A percentile compares a stretch with the other conserved stretches of the same genome.
phyloP scores from a whole-genome alignment of 1,140 invertebrate genomes.

The Diorhabda elongata region DNA sequence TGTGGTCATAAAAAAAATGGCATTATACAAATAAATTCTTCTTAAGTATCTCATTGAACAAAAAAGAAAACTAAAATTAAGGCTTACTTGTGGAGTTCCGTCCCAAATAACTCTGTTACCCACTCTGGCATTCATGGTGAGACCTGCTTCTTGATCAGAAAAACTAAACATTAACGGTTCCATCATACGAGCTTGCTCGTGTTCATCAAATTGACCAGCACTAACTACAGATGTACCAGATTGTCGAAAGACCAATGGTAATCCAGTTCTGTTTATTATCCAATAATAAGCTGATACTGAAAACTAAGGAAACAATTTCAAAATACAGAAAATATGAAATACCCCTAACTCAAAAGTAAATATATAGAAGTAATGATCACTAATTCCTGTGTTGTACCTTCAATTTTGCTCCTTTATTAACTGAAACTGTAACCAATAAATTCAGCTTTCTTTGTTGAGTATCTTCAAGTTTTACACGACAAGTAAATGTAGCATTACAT shows the following conservation, averaged over 20 bases:
- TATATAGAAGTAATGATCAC: too few relatives aligned
- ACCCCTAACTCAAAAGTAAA: too few relatives aligned
- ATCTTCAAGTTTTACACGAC: constrained; percentile 64
- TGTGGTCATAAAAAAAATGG: too few relatives aligned
- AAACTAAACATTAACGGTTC: constrained; percentile 93
- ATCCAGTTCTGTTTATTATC: constrained; percentile 92
- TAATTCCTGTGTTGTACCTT: constrained; percentile 40
- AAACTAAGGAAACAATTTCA: constrained; percentile 53
- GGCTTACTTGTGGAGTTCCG: constrained; percentile 54
- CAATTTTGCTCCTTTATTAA: constrained; percentile 43
- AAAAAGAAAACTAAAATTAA: too few relatives aligned
- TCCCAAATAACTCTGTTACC: constrained; percentile 65
- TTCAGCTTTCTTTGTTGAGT: constrained; percentile 66
- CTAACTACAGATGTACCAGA: constrained; percentile 75
- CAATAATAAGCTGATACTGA: constrained; percentile 84
- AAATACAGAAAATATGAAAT: too few relatives aligned
- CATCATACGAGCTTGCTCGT: constrained; percentile 88
- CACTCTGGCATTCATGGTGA: constrained; percentile 62
- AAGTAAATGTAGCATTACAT: constrained; percentile 47
- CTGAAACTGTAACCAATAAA: constrained; percentile 56
- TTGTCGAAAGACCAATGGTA: constrained; percentile 91
- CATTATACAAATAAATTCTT: too few relatives aligned
- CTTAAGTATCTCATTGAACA: too few relatives aligned
- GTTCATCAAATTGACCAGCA: constrained; percentile 91
- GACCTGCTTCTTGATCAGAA: constrained; percentile 77